These are phyloP conservation scores for Protobothrops flavoviridis DNA, from an alignment of 2,113 vertebrate species.

Conservation along the genomic window DNA sequence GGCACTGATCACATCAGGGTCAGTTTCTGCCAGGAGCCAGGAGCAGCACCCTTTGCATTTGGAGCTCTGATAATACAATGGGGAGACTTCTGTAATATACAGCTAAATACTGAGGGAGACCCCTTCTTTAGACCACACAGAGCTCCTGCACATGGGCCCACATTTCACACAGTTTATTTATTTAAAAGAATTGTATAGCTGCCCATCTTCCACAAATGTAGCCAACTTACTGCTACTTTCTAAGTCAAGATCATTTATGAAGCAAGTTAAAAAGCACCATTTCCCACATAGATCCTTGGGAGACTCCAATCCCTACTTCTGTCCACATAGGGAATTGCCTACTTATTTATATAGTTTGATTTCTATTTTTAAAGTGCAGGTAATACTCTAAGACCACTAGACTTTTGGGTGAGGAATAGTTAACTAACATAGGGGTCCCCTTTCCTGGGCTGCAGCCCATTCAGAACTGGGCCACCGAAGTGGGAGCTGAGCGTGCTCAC, in stretches of 20 bases:
- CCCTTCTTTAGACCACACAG: background rate
- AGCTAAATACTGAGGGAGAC: background rate
- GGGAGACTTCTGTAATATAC: background rate
- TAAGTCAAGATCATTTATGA: background rate
- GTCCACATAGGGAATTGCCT: no score
- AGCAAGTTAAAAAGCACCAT: background rate
- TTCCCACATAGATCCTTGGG: no score
- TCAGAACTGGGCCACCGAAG: no score
- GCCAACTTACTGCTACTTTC: background rate
- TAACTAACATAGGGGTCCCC: no score
- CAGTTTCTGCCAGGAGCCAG: background rate
- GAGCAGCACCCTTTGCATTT: background rate
- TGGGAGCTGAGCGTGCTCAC: no score
- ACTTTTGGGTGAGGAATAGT: no score
- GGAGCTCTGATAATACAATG: background rate
- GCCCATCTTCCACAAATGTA: background rate
- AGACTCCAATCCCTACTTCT: no score
- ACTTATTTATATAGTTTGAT: no score
- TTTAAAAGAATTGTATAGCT: background rate
- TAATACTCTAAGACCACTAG: no score
- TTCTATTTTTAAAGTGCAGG: no score
- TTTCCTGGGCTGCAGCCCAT: no score
- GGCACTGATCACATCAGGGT: background rate
- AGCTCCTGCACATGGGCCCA: background rate
- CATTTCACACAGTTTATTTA: background rate